Percentiles rank a stretch among this genome's conserved stretches.
These are phyloP conservation scores for Aptenodytes forsteri DNA, from an alignment of 2,113 vertebrate species.

Conservation along the genomic window DNA sequence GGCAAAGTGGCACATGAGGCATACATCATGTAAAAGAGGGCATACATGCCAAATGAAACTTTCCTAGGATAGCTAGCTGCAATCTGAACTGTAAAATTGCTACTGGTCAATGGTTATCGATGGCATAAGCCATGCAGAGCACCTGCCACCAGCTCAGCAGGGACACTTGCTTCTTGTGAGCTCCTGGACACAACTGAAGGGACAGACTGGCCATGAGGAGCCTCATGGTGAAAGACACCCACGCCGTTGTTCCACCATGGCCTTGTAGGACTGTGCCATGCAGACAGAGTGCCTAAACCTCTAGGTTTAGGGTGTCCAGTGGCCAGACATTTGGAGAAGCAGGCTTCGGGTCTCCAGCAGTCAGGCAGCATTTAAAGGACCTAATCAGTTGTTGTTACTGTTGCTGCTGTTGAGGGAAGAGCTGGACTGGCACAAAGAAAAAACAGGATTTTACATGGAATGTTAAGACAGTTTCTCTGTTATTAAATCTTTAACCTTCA, in stretches of 20 bases:
- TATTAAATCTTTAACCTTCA: neutral
- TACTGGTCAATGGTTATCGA: fast-evolving
- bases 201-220: neutral
- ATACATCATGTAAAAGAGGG: neutral
- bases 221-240: neutral
- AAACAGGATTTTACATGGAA: neutral
- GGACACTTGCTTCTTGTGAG: neutral
- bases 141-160: neutral
- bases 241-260: too few relatives aligned
- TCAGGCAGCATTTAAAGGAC: neutral
- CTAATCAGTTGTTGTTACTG: neutral
- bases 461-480: neutral
- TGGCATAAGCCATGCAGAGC: neutral
- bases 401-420: neutral
- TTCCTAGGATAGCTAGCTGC: neutral
- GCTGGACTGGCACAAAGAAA: neutral
- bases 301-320: neutral
- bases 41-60: neutral
- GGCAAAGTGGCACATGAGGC: neutral
- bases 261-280: neutral
- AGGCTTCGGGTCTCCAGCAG: neutral
- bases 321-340: neutral
- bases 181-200: neutral
- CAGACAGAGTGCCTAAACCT: neutral
- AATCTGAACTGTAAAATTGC: neutral